Evolutionary conservation across 2,888 invertebrate species (phyloP), one percentile per base, ranked within the genome.

Genomic region (Drosophila picticornis): DNA sequence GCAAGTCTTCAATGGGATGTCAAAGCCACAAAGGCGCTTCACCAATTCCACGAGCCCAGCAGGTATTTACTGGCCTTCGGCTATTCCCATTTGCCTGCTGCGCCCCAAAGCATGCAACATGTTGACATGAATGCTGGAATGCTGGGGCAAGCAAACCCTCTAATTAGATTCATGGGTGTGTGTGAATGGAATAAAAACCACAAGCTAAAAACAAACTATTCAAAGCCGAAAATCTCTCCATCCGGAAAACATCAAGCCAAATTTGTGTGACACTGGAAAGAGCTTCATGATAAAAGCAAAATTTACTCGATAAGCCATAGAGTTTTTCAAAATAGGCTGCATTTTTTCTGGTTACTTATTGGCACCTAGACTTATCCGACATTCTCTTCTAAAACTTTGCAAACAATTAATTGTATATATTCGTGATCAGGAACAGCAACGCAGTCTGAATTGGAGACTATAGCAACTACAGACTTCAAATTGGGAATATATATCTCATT

Each of bases 101-200:
- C 75, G 67, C 75, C 74, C 67, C 52, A 74, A 81, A 69, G 66
- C 66, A 63, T 64, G 80, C 81, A 61, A 77, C 81, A 77, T 56
- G 69, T 71, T 68, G 73, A 59, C 61, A 65, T 65, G 66, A 58
- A 62, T 48, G 71, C 71, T 63, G 69, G 66, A 58, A 62, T 43
- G 66, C 75, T 66, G 67, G 67, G 75, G 63, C 74, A 78, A 76
- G 76, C 73, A 80, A 74, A 71, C 73, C 70, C 60, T 80, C 67
- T 77, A 80, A 80, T 80, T 80, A 77, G 77, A 80, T 80, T 77
- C 71, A 63, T 76, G 56, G 74, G 50, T 56, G 27, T 58, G 43
- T 58, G 36, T 34, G 32, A 11, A 32, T 32, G 32, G 32, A 73
- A 73, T 40, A 56, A 58, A 53, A 62, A 38, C 36, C 31, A 3